Percentiles rank a stretch among this genome's conserved stretches.
Conservation (phyloP, 2,113 vertebrate genomes). For the Accipiter cooperii region DNA sequence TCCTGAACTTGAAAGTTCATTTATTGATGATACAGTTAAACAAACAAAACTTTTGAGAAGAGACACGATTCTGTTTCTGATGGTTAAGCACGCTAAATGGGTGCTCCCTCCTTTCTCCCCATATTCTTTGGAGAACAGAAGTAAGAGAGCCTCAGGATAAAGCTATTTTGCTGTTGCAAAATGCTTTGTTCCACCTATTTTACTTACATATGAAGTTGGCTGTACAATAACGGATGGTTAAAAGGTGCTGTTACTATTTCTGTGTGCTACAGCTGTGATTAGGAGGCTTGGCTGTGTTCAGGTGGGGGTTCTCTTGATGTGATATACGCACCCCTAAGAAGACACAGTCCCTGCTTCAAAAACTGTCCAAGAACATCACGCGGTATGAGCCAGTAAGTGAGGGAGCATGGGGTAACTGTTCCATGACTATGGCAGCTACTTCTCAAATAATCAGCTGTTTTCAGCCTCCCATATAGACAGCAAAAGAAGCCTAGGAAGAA, state of each 20-base stretch:
- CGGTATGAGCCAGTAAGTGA: neutral
- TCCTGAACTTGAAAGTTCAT: neutral
- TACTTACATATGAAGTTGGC: neutral
- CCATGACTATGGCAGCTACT: neutral
- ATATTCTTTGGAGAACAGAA: neutral
- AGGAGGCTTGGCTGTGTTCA: neutral
- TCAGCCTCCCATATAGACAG: neutral
- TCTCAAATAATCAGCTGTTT: neutral
- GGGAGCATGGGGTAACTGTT: neutral
- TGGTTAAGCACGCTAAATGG: neutral
- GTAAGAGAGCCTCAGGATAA: neutral
- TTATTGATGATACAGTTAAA: neutral
- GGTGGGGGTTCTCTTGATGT: neutral
- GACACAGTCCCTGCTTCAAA: neutral
- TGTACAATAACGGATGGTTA: neutral
- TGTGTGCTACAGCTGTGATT: neutral
- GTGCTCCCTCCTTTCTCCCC: neutral
- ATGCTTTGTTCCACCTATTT: neutral
- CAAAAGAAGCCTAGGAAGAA: neutral
- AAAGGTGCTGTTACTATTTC: neutral
- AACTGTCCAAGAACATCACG: neutral
- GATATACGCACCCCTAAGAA: neutral
- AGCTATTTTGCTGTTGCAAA: neutral
- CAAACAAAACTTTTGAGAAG: neutral
- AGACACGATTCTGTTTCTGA: neutral